Base-by-base conservation (phyloP, 2,113 vertebrate species). In the Lepus americanus region DNA sequence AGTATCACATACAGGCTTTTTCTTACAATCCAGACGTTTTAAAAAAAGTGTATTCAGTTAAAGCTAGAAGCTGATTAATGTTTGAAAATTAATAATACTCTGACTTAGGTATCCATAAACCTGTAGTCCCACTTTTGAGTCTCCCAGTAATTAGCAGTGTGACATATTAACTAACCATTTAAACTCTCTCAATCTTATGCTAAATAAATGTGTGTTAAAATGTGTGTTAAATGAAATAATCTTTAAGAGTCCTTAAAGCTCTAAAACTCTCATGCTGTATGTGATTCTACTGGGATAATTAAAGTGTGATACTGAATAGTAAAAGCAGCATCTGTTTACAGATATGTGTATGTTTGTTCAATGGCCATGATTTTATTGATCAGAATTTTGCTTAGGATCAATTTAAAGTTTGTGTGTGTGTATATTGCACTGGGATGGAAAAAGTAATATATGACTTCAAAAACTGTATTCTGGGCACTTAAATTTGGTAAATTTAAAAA, bases 81-180 rank as follows among this genome's bases (percentile, higher is more conserved):
- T 80, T 97, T 90, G 79, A 87, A 94, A 87, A 66, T 92, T 80
- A 1, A 29, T 70, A 92, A n/a, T 92, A 23, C 29, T 70, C 17
- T 80, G 59, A 4, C 69, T 20, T 61, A 9, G 27, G 59, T 74
- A 69, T 79, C 51, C 69, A 31, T 73, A 73, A 92, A 89, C 66
- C 61, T 72, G 5, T 63, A 36, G 76, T 96, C 55, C 78, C 13
- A 63, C 39, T 77, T 44, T 90, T 90, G 27, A 8, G 27, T 92
- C 29, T 81, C 39, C 36, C 44, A 94, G 0, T 83, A 89, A 84
- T 90, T 95, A 84, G 4, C 69, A 53, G 4, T 94, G 29, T 95
- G 67, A 79, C 17, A 29, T 76, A 36, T 77, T 94, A 80, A 74
- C 17, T 92, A 82, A 63, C 36, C 17, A 85, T 81, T 95, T 95